Evolutionary conservation across 2,797 vertebrate species (phyloP), one percentile per base, ranked within the genome.

Genomic region (Sparidentex hasta): DNA sequence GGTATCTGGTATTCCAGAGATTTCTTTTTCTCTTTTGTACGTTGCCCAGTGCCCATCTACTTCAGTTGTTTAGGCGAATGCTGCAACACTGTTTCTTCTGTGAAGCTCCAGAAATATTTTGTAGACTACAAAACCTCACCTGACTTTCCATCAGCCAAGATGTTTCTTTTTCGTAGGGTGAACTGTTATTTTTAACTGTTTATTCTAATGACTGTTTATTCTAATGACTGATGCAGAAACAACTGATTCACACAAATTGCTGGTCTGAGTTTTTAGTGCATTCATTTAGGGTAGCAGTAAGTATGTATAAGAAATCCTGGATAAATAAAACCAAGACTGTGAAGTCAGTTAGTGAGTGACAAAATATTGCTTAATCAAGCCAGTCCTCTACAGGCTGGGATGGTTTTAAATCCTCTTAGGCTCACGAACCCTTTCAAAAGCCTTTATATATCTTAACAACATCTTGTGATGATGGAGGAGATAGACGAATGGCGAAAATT

Each of bases 401-500:
- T 5, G 7, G 14, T 13, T 44, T 56, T 27, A 17, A 74, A 46
- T 29, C 43, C 11, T 44, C 21, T 41, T 27, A 29, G 1, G 16
- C 16, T 62, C 11, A 47, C 46, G 25, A 77, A 21, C 7, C 25
- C 8, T 18, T 58, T 58, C 5, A 50, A 70, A 21, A 23, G 14
- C 3, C 20, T 47, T 71, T 44, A 29, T 44, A 46, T 55, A 29
- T 41, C 21, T 56, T 76, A 16, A 64, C n/a, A 38, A 38, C 48
- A 25, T 38, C 25, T 23, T 54, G 29, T 69, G 23, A 43, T 55
- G 29, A 73, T 58, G 33, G 33, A 47, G 18, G 44, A 63, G 3
- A 71, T 43, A 47, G 61, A 64, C 43, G 50, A 47, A 61, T 54
- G 8, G 17, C 16, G 44, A 52, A 54, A 17, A 23, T 63, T 50